A percentile compares a stretch with the other conserved stretches of the same genome.
phyloP scores from a whole-genome alignment of 2,797 vertebrate species.

The Cercopithecus mitis region DNA sequence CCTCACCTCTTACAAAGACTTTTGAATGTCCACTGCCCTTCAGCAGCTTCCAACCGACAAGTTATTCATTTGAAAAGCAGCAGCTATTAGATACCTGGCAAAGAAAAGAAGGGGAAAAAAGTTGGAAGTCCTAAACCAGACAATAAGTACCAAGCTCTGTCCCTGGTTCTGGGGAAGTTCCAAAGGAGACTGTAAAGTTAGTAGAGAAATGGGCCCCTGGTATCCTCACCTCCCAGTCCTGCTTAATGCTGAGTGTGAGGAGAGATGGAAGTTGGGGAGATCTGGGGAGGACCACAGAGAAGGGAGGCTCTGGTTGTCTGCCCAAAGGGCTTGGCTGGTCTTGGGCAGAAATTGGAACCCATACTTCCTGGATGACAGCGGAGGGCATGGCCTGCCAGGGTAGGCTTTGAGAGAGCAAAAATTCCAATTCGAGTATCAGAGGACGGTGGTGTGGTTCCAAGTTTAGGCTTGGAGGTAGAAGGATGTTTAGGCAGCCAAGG shows the following conservation, averaged over 20 bases:
- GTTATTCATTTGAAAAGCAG: background rate
- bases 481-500: slow-evolving; percentile 55
- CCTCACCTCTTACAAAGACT: background rate
- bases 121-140: background rate
- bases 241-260: background rate
- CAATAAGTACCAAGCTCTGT: background rate
- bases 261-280: background rate
- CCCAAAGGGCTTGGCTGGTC: slow-evolving; percentile 41
- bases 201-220: background rate
- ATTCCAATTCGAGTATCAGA: slow-evolving; percentile 9
- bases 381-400: slow-evolving; percentile 3
- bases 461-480: slow-evolving; percentile 49
- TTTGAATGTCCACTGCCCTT: background rate
- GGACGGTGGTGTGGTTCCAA: slow-evolving; percentile 53
- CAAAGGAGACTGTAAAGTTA: background rate
- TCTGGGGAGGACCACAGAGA: background rate
- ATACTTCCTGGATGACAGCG: slow-evolving; percentile 48
- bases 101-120: background rate
- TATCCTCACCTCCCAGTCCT: background rate
- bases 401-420: slow-evolving; percentile 59
- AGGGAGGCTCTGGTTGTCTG: slow-evolving; percentile 19
- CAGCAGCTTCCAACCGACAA: background rate
- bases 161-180: background rate
- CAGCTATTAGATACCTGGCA: background rate
- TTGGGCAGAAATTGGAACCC: slow-evolving; percentile 58